Evolutionary conservation across 2,797 vertebrate species (phyloP).

Genomic region (Poeciliopsis gracilis): DNA sequence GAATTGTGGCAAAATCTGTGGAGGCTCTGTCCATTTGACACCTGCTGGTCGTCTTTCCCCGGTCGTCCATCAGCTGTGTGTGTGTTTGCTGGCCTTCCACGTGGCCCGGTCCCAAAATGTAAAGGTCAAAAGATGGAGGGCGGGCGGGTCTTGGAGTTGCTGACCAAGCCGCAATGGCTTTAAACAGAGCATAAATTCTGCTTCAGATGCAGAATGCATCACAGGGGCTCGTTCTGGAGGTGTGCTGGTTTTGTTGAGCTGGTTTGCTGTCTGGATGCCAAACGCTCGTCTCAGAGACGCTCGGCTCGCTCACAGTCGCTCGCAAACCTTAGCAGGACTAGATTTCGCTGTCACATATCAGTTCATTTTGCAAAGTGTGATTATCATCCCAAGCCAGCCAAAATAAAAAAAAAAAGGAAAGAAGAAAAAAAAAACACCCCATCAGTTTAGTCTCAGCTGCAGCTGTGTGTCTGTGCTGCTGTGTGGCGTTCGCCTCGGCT

Average conservation of each 20-base stretch:
- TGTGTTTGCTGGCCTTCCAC: background rate
- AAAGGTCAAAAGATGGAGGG: background rate
- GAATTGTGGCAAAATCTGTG: background rate
- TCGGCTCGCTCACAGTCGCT: no score
- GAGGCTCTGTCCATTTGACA: background rate
- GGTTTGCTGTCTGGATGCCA: background rate
- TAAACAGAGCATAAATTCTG: background rate
- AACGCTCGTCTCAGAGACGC: background rate
- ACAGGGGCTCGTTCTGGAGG: background rate
- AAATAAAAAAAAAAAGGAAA: background rate
- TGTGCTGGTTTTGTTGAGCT: background rate
- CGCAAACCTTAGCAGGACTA: slow-evolving; percentile 1
- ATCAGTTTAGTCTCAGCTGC: slow-evolving; percentile 42
- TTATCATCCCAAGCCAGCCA: slow-evolving; percentile 6
- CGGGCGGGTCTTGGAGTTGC: background rate
- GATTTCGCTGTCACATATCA: slow-evolving; percentile 11
- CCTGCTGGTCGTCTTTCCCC: background rate
- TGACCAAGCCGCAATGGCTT: background rate
- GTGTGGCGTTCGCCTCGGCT: slow-evolving; percentile 56
- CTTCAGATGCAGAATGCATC: background rate
- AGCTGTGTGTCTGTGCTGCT: slow-evolving; percentile 35
- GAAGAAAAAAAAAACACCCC: background rate
- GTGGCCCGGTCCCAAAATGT: background rate
- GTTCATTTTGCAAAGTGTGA: slow-evolving; percentile 36
- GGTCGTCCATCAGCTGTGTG: background rate